Base-by-base conservation (phyloP, 1,140 invertebrate genomes). In the Bombus consobrinus region DNA sequence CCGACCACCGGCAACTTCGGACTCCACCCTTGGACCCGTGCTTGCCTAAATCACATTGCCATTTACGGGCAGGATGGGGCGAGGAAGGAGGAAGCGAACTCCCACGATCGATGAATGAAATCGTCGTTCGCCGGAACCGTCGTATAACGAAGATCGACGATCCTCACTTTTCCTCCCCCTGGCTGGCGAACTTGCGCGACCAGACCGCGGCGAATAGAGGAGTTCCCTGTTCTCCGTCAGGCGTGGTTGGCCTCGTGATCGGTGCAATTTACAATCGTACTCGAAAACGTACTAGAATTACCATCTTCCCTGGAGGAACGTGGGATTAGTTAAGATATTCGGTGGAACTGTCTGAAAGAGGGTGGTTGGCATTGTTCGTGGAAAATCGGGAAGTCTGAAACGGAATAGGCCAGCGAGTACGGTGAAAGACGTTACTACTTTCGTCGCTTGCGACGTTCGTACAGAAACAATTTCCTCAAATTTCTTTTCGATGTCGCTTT, bases 31-130 rank as follows among this genome's bases (percentile, higher is more conserved):
- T 53, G 62, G 41, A 39, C 74, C 85, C 71, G 81, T 87, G 85
- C 88, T 92, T 91, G 89, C 89, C 88, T 90, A 93, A 93, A 93
- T 93, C 90, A 92, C 92, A 88, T 88, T 87, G 87, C 89, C 89
- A 89, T 92, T 92, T 91, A 89, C 81, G 81, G 73, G 32, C n/a
- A 83, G 73, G 39, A 53, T 28, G 41, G 9, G 32, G n/a, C 81
- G 41, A 34, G 75, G 69, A 53, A 32, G 8, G 68, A 59, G 3
- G 10, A 22, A 13, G 34, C 18, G 15, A 43, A n/a, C 34, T 59
- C 25, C 9, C 47, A 12, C 79, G 88, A 89, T 90, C 86, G 83
- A 90, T 90, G 83, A 88, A 80, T 87, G 86, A 85, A 90, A 90
- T 87, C 47, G 74, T 43, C 73, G 59, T 59, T 62, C 39, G 41